These are phyloP conservation scores for Nannobrachium achirus DNA, from an alignment of 2,113 vertebrate species.

Conservation along the genomic window DNA sequence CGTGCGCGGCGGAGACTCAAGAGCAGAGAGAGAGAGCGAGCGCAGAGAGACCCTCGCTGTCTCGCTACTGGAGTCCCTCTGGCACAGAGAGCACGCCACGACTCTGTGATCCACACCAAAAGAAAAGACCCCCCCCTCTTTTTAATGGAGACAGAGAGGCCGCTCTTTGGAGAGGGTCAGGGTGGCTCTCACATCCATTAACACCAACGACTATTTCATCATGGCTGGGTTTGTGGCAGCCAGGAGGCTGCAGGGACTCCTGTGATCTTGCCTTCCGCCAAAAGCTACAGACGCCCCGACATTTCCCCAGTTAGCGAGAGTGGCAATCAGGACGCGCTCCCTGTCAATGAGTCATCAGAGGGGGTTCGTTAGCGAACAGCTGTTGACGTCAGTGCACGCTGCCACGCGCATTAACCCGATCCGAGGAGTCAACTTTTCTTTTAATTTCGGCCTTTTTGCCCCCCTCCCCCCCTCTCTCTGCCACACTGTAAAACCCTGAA, in stretches of 20 bases:
- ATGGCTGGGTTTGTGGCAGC: conserved; percentile 52
- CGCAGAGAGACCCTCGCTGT: too few relatives aligned
- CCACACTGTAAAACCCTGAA: not conserved
- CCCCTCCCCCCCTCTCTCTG: not conserved
- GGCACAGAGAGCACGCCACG: conserved; percentile 46
- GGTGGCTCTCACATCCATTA: conserved; percentile 69
- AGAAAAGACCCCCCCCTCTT: conserved; percentile 36
- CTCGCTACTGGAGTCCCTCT: conserved; percentile 39
- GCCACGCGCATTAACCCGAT: conserved; percentile 64
- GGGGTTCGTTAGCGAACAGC: conserved; percentile 71
- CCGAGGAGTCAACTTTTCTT: conserved; percentile 39
- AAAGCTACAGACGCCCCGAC: conserved; percentile 53
- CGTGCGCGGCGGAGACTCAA: not conserved
- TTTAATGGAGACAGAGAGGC: conserved; percentile 57
- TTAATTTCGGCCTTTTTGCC: not conserved
- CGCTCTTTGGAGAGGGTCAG: conserved; percentile 69
- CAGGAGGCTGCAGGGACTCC: conserved; percentile 45
- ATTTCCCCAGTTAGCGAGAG: conserved; percentile 67
- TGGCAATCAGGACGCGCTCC: conserved; percentile 61
- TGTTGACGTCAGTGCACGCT: conserved; percentile 68
- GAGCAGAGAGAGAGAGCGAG: conserved; percentile 55
- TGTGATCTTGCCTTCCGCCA: conserved; percentile 53
- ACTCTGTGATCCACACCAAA: conserved; percentile 60
- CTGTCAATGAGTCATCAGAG: conserved; percentile 77
- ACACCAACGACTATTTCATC: conserved; percentile 66